Conservation (phyloP, 2,797 vertebrate species). For the Gobio occitaniae region DNA sequence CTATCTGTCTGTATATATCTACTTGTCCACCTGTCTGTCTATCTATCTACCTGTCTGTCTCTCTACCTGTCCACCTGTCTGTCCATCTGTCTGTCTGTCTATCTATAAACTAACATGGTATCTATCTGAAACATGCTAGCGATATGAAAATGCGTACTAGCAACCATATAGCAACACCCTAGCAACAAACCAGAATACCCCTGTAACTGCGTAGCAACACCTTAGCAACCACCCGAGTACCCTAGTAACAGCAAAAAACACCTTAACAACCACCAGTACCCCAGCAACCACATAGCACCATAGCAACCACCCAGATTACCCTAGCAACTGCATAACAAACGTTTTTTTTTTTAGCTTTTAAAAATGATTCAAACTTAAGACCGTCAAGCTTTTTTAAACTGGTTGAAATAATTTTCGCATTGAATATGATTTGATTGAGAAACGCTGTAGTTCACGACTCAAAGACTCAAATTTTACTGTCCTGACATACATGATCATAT, state of each 20-base stretch:
- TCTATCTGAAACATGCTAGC: neutral
- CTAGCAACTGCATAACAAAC: neutral
- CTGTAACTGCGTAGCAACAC: neutral
- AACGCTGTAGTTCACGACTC: neutral
- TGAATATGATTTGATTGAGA: neutral
- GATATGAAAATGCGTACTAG: too few relatives aligned
- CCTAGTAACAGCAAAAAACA: neutral
- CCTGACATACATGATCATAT: neutral
- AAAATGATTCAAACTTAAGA: neutral
- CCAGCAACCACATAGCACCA: neutral
- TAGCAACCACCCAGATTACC: neutral
- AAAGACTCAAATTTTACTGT: neutral
- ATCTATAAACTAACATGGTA: too few relatives aligned
- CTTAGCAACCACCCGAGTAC: too few relatives aligned
- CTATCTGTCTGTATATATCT: too few relatives aligned
- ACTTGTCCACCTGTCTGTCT: too few relatives aligned
- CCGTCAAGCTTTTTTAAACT: too few relatives aligned
- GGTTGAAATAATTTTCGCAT: neutral
- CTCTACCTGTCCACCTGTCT: too few relatives aligned
- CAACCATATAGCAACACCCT: neutral
- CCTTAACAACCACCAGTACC: neutral
- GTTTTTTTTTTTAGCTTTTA: neutral
- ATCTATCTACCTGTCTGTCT: too few relatives aligned
- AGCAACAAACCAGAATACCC: neutral
- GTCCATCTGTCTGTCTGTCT: too few relatives aligned